Conservation (phyloP, 2,113 vertebrate genomes). For the Malurus alboscapulatus region DNA sequence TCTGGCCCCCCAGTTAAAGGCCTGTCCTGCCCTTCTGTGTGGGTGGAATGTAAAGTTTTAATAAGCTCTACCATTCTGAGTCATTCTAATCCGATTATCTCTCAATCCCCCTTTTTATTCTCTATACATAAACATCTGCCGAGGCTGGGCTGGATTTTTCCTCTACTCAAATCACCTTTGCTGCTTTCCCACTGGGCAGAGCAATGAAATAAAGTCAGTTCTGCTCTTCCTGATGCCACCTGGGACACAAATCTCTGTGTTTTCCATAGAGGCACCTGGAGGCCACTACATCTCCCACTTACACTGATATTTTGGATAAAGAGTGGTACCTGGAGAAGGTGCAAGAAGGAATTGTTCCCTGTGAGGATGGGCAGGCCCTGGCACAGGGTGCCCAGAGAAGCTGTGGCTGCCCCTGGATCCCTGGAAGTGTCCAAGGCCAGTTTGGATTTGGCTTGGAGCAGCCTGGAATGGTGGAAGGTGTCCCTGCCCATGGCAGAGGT, state of each 20-base stretch:
- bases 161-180: not conserved
- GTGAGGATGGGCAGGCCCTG: rapidly evolving
- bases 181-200: not conserved
- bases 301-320: not conserved
- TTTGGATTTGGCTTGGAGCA: rapidly evolving
- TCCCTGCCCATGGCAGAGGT: not conserved
- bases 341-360: rapidly evolving
- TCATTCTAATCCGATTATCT: constrained; percentile 42
- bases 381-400: not conserved
- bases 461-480: rapidly evolving
- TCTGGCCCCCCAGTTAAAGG: not conserved
- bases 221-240: not conserved
- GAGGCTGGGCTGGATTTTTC: not conserved
- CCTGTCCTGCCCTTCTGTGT: not conserved
- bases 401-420: not conserved
- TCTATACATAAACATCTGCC: not conserved
- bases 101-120: not conserved
- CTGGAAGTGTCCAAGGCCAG: not conserved
- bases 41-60: constrained; percentile 1
- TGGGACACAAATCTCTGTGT: rapidly evolving
- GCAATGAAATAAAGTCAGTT: not conserved
- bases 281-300: not conserved
- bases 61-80: not conserved
- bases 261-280: no score
- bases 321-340: not conserved